Conservation (phyloP, 1,140 invertebrate genomes). For the Drosophila cardini region DNA sequence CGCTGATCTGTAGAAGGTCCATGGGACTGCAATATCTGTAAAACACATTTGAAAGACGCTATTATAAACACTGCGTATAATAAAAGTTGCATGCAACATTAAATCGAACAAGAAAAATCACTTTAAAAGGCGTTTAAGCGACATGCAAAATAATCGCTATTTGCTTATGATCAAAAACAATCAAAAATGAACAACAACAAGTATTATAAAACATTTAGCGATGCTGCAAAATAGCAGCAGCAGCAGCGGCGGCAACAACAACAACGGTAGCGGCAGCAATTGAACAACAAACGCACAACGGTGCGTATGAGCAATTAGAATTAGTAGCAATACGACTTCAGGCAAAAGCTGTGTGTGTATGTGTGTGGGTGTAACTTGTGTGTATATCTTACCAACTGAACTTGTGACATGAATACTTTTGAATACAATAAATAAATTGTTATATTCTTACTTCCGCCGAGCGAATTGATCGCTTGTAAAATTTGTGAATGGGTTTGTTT, state of each 20-base stretch:
- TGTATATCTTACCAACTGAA: conserved; percentile 60
- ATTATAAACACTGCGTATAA: conserved; percentile 1
- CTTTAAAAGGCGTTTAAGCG: conserved; percentile 30
- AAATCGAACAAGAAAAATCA: conserved; percentile 42
- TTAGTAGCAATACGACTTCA: conserved; percentile 52
- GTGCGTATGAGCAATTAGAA: conserved; percentile 69
- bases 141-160: conserved; percentile 25
- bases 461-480: conserved; percentile 5
- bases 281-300: conserved; percentile 55
- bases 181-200: conserved; percentile 41
- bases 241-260: conserved; percentile 26
- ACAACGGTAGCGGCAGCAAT: conserved; percentile 27
- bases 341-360: conserved; percentile 15
- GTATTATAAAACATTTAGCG: conserved; percentile 20
- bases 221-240: conserved; percentile 25
- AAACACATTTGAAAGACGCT: conserved; percentile 25
- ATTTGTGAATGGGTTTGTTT: conserved; percentile 9
- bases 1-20: conserved; percentile 76
- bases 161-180: conserved; percentile 15
- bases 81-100: conserved; percentile 6
- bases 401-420: conserved; percentile 38
- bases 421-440: conserved; percentile 29
- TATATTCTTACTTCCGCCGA: conserved; percentile 53
- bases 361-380: neutral
- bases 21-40: conserved; percentile 81